These are phyloP conservation scores for Pectinophora gossypiella DNA, from an alignment of 1,140 invertebrate species.

Conservation along the genomic window DNA sequence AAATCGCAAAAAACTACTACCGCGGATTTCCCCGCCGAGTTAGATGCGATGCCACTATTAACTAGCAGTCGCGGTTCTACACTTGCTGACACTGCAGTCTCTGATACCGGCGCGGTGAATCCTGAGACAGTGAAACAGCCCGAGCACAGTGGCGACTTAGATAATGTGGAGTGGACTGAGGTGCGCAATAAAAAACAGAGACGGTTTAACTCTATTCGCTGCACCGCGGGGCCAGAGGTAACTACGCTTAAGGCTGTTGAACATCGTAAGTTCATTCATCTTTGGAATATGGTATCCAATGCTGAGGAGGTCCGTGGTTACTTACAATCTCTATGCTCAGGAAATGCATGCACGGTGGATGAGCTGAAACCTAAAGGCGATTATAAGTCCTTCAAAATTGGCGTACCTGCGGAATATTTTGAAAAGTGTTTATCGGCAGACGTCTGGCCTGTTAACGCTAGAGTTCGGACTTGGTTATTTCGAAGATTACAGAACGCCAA, in stretches of 20 bases:
- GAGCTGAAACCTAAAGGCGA: constrained; percentile 7
- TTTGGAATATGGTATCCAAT: constrained; percentile 8
- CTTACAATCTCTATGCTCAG: not conserved
- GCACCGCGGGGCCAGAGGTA: constrained; percentile 3
- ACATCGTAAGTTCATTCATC: constrained; percentile 2
- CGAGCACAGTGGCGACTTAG: no score
- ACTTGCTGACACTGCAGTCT: no score
- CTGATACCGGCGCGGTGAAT: no score
- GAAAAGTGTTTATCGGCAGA: constrained; percentile 4
- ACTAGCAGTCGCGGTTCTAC: no score
- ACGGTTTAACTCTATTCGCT: no score
- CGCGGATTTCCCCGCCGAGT: no score
- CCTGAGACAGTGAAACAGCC: no score
- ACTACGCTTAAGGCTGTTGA: constrained; percentile 4
- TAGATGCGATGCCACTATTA: no score
- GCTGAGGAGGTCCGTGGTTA: not conserved
- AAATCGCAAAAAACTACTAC: no score
- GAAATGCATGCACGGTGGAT: not conserved
- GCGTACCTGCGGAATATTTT: not conserved
- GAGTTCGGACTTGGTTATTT: constrained; percentile 6
- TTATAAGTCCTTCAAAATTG: constrained; percentile 9
- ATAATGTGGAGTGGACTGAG: no score
- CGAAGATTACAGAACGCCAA: constrained; percentile 1
- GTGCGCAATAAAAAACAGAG: no score
- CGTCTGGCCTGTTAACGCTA: constrained; percentile 6